phyloP scores from a whole-genome alignment of 2,888 invertebrate genomes.

The Agrilus cyanescens region DNA sequence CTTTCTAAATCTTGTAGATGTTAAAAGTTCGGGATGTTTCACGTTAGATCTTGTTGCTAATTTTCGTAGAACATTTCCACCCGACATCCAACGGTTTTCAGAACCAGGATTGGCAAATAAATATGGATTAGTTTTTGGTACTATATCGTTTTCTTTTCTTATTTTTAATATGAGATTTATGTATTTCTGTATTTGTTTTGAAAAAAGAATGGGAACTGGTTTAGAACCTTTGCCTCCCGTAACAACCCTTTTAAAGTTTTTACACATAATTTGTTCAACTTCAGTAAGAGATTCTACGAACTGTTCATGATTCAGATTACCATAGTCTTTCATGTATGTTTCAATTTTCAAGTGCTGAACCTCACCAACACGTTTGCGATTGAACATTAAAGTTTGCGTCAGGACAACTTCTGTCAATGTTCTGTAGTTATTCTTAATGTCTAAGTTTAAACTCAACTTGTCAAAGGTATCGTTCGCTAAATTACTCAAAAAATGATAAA shows the following conservation, averaged over 20 bases:
- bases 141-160: slow-evolving; percentile 3
- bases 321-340: slow-evolving; percentile 2
- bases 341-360: slow-evolving; percentile 5
- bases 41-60: slow-evolving; percentile 6
- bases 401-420: slow-evolving; percentile 14
- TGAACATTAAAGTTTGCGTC: slow-evolving; percentile 8
- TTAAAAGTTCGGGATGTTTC: slow-evolving; percentile 7
- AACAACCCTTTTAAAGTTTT: slow-evolving; percentile 10
- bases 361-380: slow-evolving; percentile 5
- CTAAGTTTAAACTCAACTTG: too few species aligned
- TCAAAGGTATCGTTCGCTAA: too few species aligned
- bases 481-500: too few species aligned
- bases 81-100: slow-evolving; percentile 9
- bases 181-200: slow-evolving; percentile 10
- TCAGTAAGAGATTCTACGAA: slow-evolving; percentile 7
- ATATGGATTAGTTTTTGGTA: slow-evolving; percentile 7
- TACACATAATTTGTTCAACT: slow-evolving; percentile 9
- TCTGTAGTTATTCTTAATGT: too few species aligned
- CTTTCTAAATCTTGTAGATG: slow-evolving; percentile 10
- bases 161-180: slow-evolving; percentile 4
- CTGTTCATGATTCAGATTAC: slow-evolving; percentile 8
- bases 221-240: slow-evolving; percentile 16
- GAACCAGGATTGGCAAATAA: slow-evolving; percentile 10
- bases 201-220: slow-evolving; percentile 16
- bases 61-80: slow-evolving; percentile 6